Percentiles rank a stretch among this genome's conserved stretches.
Conservation (phyloP, 2,797 vertebrate species). For the Vultur gryphus region DNA sequence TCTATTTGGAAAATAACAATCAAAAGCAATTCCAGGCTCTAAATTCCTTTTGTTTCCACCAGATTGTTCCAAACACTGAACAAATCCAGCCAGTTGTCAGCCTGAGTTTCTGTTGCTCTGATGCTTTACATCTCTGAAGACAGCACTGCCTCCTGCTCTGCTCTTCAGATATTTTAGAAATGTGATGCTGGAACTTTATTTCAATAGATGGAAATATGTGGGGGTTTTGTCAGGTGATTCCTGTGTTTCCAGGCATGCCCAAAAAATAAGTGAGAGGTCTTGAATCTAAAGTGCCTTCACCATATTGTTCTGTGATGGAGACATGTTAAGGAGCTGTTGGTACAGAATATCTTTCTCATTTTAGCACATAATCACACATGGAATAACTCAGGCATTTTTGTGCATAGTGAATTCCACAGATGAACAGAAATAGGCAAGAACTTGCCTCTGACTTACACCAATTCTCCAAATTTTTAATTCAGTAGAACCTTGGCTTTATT, state of each 20-base stretch:
- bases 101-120: background rate
- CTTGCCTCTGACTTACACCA: background rate
- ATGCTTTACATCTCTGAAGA: background rate
- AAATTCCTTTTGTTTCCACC: background rate
- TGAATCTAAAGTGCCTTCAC: background rate
- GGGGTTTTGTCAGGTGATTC: background rate
- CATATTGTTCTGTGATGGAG: background rate
- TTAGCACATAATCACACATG: background rate
- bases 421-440: background rate
- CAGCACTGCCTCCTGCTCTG: background rate
- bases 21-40: background rate
- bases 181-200: background rate
- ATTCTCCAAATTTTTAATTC: background rate
- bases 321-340: background rate
- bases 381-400: background rate
- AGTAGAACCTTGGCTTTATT: background rate
- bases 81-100: background rate
- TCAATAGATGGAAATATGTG: background rate
- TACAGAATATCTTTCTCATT: background rate
- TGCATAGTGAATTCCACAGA: background rate
- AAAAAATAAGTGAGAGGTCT: background rate
- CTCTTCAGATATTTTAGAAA: background rate
- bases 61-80: background rate
- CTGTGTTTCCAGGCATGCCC: background rate
- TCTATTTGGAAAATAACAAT: constrained; percentile 14